phyloP scores from a whole-genome alignment of 2,888 invertebrate genomes.

The Amphiduros pacificus region DNA sequence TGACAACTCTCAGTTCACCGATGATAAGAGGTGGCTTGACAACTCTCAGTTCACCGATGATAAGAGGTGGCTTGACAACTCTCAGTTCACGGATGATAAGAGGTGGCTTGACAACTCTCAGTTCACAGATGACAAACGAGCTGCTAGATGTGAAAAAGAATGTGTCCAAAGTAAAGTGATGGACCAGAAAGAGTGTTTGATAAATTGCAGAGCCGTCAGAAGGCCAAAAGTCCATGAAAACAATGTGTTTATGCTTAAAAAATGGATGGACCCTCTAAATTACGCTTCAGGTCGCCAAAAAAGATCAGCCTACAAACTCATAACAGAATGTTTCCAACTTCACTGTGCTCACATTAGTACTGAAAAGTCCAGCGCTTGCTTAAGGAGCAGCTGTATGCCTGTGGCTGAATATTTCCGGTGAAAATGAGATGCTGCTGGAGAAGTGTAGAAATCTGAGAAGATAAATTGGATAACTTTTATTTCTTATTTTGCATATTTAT shows the following conservation, averaged over 20 bases:
- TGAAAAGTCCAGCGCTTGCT: neutral
- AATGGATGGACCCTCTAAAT: neutral
- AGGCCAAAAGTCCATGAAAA: too few relatives aligned
- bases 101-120: neutral
- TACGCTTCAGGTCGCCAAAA: neutral
- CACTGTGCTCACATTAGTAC: neutral
- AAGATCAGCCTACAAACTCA: neutral
- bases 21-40: neutral
- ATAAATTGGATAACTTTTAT: too few relatives aligned
- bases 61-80: neutral
- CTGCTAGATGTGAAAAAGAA: too few relatives aligned
- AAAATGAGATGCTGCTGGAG: too few relatives aligned
- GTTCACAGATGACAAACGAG: neutral
- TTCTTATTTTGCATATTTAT: too few relatives aligned
- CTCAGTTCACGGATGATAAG: neutral
- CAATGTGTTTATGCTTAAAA: neutral
- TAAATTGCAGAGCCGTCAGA: too few relatives aligned
- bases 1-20: constrained; percentile 1
- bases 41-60: neutral
- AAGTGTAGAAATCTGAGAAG: too few relatives aligned
- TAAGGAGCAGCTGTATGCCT: neutral
- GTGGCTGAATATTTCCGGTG: too few relatives aligned
- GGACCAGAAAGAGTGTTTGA: neutral
- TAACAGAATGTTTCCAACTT: neutral
- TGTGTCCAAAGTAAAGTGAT: too few relatives aligned